These are phyloP conservation scores for Harlomillsia oculata DNA, from an alignment of 1,140 invertebrate genomes.

Conservation along the genomic window DNA sequence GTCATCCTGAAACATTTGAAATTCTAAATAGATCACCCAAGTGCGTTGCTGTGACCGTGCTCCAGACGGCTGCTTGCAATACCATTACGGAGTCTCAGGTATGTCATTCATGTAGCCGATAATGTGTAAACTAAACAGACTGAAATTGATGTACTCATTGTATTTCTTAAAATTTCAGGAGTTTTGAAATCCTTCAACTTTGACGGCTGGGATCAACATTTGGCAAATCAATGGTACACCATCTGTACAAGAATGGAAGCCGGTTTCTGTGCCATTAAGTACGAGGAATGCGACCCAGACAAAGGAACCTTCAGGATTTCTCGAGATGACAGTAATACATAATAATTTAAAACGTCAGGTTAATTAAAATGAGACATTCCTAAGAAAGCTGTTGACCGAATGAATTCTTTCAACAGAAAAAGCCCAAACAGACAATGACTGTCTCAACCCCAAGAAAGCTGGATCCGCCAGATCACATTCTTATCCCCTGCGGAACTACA, in stretches of 20 bases:
- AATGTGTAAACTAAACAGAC: background rate
- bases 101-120: background rate
- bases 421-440: conserved; percentile 36
- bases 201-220: conserved; percentile 37
- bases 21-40: conserved; percentile 32
- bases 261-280: conserved; percentile 37
- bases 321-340: conserved; percentile 35
- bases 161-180: conserved; percentile 19
- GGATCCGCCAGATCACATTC: conserved; percentile 35
- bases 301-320: conserved; percentile 36
- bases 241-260: conserved; percentile 39
- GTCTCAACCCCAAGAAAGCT: conserved; percentile 36
- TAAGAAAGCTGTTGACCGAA: background rate
- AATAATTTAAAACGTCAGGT: too few relatives aligned
- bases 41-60: conserved; percentile 37
- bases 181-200: conserved; percentile 39
- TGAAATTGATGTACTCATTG: background rate
- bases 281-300: conserved; percentile 37
- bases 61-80: conserved; percentile 39
- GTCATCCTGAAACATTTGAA: background rate
- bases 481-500: conserved; percentile 36
- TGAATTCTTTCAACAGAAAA: conserved; percentile 32
- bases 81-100: conserved; percentile 37
- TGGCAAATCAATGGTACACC: conserved; percentile 40
- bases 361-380: background rate